Conservation (phyloP, 2,888 invertebrate genomes). For the Salticus scenicus region DNA sequence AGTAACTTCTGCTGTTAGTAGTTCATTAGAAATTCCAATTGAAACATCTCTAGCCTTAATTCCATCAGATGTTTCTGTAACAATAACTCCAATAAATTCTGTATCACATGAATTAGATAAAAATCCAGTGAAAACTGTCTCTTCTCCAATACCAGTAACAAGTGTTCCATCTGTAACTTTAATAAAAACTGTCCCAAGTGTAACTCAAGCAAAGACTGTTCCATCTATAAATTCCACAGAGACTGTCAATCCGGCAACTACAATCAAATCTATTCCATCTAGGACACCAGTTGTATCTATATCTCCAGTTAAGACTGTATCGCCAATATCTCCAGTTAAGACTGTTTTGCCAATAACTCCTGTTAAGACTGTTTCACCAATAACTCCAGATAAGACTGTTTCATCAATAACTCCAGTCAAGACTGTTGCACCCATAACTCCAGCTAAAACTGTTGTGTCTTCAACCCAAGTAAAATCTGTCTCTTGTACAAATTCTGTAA, state of each 20-base stretch:
- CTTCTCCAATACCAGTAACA: neutral
- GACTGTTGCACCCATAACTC: neutral
- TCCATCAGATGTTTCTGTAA: too few relatives aligned
- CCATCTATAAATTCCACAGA: too few relatives aligned
- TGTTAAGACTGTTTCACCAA: neutral
- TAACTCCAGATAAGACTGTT: neutral
- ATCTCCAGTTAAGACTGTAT: neutral
- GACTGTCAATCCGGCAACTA: too few relatives aligned
- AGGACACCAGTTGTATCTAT: neutral
- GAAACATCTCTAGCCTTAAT: too few relatives aligned
- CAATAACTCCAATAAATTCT: too few relatives aligned
- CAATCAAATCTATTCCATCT: too few relatives aligned
- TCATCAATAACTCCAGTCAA: neutral
- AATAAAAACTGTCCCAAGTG: too few relatives aligned
- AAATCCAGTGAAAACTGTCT: too few relatives aligned
- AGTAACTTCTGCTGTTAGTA: neutral
- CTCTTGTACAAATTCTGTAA: neutral
- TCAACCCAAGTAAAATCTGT: neutral
- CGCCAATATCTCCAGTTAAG: neutral
- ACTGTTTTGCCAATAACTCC: neutral
- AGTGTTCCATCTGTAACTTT: neutral
- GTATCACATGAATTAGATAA: too few relatives aligned
- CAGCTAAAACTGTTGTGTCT: neutral
- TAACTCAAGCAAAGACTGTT: neutral
- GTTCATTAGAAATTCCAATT: neutral